phyloP scores from a whole-genome alignment of 2,888 invertebrate genomes.

The Tipula unca region DNA sequence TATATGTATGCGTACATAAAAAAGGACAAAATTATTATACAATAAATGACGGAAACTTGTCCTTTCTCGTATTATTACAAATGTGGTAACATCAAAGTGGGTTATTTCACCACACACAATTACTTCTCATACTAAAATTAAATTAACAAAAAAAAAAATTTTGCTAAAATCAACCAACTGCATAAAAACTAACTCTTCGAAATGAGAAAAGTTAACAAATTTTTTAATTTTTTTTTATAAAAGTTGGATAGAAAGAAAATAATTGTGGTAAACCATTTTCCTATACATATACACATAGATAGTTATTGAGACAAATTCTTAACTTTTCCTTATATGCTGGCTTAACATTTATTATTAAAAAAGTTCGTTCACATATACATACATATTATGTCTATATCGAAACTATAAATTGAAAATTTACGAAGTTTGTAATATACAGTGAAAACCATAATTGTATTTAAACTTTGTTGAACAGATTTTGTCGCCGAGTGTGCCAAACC shows the following conservation, averaged over 20 bases:
- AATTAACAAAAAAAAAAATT: neutral
- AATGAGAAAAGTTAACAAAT: neutral
- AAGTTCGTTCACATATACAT: neutral
- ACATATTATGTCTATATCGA: neutral
- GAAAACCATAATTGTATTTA: neutral
- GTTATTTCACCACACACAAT: neutral
- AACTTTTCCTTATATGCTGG: neutral
- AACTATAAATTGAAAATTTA: neutral
- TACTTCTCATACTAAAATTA: neutral
- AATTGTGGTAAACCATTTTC: neutral
- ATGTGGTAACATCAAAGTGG: neutral
- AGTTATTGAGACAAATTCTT: neutral
- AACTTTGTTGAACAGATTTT: neutral
- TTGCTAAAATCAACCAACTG: neutral
- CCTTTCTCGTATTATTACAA: neutral
- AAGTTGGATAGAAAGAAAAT: neutral
- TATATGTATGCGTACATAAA: too few relatives aligned
- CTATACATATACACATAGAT: neutral
- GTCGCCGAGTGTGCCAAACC: neutral
- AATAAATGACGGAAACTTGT: neutral
- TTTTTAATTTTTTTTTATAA: neutral
- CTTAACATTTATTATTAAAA: neutral
- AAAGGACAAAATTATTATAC: neutral
- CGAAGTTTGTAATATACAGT: neutral
- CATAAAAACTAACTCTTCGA: neutral